These are phyloP conservation scores for Drosophila fungiperda DNA, from an alignment of 2,888 invertebrate genomes.

Conservation along the genomic window DNA sequence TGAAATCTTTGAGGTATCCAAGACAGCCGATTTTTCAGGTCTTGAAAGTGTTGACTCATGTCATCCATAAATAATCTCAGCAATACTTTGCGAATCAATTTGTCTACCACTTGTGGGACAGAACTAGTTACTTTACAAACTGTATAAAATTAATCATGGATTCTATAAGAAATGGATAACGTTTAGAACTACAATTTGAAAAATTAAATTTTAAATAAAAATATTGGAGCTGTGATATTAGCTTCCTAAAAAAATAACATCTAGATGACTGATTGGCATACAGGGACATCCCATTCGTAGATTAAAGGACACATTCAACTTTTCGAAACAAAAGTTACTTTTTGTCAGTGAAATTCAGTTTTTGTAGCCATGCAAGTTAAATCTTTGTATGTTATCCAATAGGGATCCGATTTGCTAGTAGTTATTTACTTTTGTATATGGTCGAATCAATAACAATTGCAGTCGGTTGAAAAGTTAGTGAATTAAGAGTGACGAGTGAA, in stretches of 20 bases:
- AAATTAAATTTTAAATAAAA: neutral
- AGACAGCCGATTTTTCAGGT: neutral
- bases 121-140: neutral
- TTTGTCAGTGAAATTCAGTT: neutral
- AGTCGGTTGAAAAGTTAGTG: neutral
- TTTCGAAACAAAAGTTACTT: neutral
- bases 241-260: neutral
- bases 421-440: neutral
- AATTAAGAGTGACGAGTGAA: no score
- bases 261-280: neutral
- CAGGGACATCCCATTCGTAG: neutral
- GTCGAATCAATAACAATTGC: neutral
- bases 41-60: neutral
- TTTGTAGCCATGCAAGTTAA: neutral
- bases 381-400: constrained; percentile 7
- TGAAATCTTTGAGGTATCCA: neutral
- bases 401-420: neutral
- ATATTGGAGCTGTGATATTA: neutral
- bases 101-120: neutral
- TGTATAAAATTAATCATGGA: neutral
- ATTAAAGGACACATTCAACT: neutral
- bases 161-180: neutral
- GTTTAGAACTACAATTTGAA: neutral
- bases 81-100: neutral
- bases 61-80: neutral